A percentile compares a stretch with the other conserved stretches of the same genome.
Conservation (phyloP, 2,888 invertebrate species). For the Ypsolopha sequella region DNA sequence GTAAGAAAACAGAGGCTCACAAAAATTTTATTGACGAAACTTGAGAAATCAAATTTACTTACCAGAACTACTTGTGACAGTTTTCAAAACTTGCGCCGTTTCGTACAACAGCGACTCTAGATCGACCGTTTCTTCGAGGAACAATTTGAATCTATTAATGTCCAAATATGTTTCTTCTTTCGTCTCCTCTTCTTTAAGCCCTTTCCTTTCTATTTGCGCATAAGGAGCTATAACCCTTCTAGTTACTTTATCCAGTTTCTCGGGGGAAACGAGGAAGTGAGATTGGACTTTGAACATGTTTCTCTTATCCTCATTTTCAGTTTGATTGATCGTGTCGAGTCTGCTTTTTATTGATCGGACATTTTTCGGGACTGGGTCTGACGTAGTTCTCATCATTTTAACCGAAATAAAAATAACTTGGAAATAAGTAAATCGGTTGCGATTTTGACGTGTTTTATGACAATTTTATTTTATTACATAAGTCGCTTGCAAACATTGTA, state of each 20-base stretch:
- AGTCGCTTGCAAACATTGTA: too few species aligned
- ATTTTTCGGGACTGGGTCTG: conserved; percentile 23
- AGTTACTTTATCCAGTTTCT: conserved; percentile 56
- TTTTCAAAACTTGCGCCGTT: conserved; percentile 68
- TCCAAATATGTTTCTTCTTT: conserved; percentile 46
- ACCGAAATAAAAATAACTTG: too few species aligned
- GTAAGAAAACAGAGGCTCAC: conserved; percentile 15
- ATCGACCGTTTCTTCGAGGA: conserved; percentile 69
- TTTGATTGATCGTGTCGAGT: conserved; percentile 23
- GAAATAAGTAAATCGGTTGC: too few species aligned
- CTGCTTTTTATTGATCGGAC: conserved; percentile 35
- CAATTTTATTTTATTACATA: too few species aligned
- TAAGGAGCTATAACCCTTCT: conserved; percentile 72
- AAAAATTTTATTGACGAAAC: neutral
- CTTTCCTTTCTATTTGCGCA: conserved; percentile 57
- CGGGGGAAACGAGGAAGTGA: conserved; percentile 51
- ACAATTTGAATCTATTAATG: conserved; percentile 54
- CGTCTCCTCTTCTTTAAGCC: conserved; percentile 38
- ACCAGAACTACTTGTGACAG: conserved; percentile 69
- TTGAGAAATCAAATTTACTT: too few species aligned
- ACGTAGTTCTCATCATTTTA: neutral
- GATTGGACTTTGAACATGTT: conserved; percentile 35
- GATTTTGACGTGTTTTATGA: too few species aligned
- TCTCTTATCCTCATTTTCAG: conserved; percentile 2
- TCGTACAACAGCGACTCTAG: conserved; percentile 67